Conservation (phyloP, 1,140 invertebrate species). For the Leptinotarsa lineolata region DNA sequence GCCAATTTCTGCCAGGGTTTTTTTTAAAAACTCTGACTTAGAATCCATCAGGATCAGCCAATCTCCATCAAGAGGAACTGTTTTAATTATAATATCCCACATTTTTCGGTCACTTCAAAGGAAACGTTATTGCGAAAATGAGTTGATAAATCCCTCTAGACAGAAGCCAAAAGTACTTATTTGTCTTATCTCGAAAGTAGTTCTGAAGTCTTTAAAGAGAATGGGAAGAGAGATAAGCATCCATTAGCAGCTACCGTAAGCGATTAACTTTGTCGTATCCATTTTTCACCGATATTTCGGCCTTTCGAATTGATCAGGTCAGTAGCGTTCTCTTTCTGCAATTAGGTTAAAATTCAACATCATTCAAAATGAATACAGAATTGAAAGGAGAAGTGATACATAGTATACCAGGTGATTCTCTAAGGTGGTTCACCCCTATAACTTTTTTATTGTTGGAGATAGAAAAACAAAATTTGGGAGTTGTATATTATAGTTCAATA, state of each 20-base stretch:
- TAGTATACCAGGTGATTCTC: too few relatives aligned
- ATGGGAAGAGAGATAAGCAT: not conserved
- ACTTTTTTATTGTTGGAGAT: too few relatives aligned
- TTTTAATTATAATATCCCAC: not conserved
- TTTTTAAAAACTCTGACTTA: too few relatives aligned
- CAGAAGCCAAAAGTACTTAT: slow-evolving; percentile 14
- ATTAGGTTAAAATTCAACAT: slow-evolving; percentile 13
- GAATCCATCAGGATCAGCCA: too few relatives aligned
- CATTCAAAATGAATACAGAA: too few relatives aligned
- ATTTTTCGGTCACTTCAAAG: not conserved
- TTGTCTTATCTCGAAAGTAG: slow-evolving; percentile 5
- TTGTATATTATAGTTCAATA: too few relatives aligned
- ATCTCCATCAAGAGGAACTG: too few relatives aligned
- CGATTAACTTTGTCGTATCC: slow-evolving; percentile 11
- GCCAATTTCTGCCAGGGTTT: too few relatives aligned
- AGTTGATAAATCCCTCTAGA: not conserved
- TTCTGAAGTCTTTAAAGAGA: slow-evolving; percentile 19
- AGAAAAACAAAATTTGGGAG: too few relatives aligned
- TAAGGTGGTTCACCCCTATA: too few relatives aligned
- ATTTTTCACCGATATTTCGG: slow-evolving; percentile 1
- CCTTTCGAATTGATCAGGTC: slow-evolving; percentile 3
- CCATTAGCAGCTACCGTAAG: slow-evolving; percentile 5
- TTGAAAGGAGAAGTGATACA: too few relatives aligned
- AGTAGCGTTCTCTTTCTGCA: slow-evolving; percentile 29
- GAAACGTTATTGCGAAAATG: not conserved